These are phyloP conservation scores for Tinea pellionella DNA, from an alignment of 2,888 invertebrate species.

Conservation along the genomic window DNA sequence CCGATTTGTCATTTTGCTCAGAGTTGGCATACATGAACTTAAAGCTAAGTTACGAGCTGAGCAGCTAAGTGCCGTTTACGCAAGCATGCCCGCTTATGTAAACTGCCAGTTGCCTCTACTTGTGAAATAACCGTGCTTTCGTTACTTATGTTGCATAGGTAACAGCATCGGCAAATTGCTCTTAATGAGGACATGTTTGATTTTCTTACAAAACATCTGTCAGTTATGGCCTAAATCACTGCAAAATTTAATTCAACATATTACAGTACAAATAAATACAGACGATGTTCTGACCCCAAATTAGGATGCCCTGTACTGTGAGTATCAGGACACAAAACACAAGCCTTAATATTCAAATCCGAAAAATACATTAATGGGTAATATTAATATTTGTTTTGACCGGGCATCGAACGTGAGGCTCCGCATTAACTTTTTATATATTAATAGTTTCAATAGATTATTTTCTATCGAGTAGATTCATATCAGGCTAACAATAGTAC, in stretches of 20 bases:
- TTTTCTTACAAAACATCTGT: constrained; percentile 25
- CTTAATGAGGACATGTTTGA: constrained; percentile 31
- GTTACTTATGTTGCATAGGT: constrained; percentile 37
- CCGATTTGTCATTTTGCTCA: constrained; percentile 44
- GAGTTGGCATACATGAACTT: constrained; percentile 44
- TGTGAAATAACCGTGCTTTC: constrained; percentile 54
- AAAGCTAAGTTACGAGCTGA: constrained; percentile 46
- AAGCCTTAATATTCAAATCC: too few species aligned
- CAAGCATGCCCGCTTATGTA: constrained; percentile 45
- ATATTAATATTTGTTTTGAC: too few species aligned
- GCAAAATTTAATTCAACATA: not conserved
- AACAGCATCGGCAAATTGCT: constrained; percentile 36
- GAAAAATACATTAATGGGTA: too few species aligned
- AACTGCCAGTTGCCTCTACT: constrained; percentile 41
- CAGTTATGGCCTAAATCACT: not conserved
- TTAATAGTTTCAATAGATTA: too few species aligned
- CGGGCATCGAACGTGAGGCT: too few species aligned
- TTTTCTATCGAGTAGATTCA: too few species aligned
- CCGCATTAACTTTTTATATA: too few species aligned
- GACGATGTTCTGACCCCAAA: too few species aligned
- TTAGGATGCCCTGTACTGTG: too few species aligned
- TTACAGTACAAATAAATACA: not conserved
- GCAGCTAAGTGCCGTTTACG: constrained; percentile 54
- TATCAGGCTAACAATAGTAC: too few species aligned
- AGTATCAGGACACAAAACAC: too few species aligned